These are phyloP conservation scores for Mactra quadrangularis DNA, from an alignment of 1,140 invertebrate species.

Conservation along the genomic window DNA sequence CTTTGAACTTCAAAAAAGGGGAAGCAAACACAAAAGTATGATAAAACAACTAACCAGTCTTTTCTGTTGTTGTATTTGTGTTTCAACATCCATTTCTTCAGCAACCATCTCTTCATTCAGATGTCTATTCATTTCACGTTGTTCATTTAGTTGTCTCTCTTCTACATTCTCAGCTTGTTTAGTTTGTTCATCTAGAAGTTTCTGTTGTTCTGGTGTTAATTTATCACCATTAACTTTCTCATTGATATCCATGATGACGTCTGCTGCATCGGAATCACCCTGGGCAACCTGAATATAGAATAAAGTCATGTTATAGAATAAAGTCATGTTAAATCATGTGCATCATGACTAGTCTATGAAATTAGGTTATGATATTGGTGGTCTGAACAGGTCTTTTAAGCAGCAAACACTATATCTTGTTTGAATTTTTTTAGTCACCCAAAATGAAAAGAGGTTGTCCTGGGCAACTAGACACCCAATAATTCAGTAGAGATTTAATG, in stretches of 20 bases:
- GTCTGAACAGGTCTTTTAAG: too few relatives aligned
- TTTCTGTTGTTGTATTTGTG: constrained; percentile 77
- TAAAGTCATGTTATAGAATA: too few relatives aligned
- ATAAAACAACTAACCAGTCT: constrained; percentile 74
- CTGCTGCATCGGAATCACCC: constrained; percentile 73
- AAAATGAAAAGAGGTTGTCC: too few relatives aligned
- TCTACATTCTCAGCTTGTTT: constrained; percentile 72
- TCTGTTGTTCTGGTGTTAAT: constrained; percentile 69
- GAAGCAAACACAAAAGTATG: too few relatives aligned
- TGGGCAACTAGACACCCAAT: too few relatives aligned
- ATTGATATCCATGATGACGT: constrained; percentile 78
- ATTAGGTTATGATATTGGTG: too few relatives aligned
- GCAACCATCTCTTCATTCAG: constrained; percentile 70
- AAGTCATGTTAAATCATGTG: too few relatives aligned
- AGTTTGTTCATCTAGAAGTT: constrained; percentile 75
- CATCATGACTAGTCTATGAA: too few relatives aligned
- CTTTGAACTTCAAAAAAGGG: too few relatives aligned
- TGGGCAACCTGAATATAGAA: constrained; percentile 73
- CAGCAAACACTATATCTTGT: too few relatives aligned
- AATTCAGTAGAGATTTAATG: too few relatives aligned
- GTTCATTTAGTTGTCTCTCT: constrained; percentile 69
- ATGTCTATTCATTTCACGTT: constrained; percentile 64
- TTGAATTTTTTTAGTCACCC: too few relatives aligned
- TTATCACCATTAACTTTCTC: constrained; percentile 74
- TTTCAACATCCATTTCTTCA: constrained; percentile 66